Percentiles rank a stretch among this genome's conserved stretches.
Evolutionary conservation across 2,797 vertebrate genomes (phyloP).

Genomic region (Peromyscus eremicus): DNA sequence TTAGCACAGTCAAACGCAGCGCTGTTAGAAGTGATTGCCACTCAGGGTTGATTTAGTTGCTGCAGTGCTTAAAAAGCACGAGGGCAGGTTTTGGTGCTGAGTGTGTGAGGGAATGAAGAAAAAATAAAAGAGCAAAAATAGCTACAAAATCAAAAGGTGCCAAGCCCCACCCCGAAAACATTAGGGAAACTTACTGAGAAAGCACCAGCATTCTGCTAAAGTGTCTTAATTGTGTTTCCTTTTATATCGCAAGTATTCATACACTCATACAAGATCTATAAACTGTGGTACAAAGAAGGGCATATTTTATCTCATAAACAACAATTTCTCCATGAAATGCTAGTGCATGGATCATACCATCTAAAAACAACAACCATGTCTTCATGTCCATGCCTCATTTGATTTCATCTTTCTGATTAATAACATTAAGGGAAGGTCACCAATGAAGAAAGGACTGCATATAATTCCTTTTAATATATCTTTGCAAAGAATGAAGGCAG

Average conservation of each 20-base stretch:
- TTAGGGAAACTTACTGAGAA: conserved; percentile 34
- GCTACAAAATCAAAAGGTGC: conserved; percentile 77
- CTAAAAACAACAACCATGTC: not conserved
- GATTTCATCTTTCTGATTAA: conserved; percentile 51
- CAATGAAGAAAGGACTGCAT: conserved; percentile 19
- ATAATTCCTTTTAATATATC: conserved; percentile 7
- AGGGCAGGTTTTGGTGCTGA: conserved; percentile 80
- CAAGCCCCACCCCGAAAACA: not conserved
- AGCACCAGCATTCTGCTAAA: conserved; percentile 33
- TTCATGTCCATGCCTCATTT: not conserved
- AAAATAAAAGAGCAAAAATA: conserved; percentile 80
- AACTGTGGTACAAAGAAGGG: conserved; percentile 6
- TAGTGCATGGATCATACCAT: not conserved
- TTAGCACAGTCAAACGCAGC: conserved; percentile 84
- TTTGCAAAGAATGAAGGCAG: not conserved
- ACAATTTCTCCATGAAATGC: not conserved
- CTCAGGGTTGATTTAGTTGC: conserved; percentile 86
- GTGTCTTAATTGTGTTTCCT: conserved; percentile 70
- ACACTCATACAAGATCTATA: not conserved
- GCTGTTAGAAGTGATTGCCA: conserved; percentile 83
- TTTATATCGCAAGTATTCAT: conserved; percentile 49
- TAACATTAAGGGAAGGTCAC: conserved; percentile 30
- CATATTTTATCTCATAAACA: conserved; percentile 40
- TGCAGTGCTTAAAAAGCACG: conserved; percentile 79
- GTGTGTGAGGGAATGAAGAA: conserved; percentile 53